These are phyloP conservation scores for Numenius phaeopus DNA, from an alignment of 2,797 vertebrate species.

Conservation along the genomic window DNA sequence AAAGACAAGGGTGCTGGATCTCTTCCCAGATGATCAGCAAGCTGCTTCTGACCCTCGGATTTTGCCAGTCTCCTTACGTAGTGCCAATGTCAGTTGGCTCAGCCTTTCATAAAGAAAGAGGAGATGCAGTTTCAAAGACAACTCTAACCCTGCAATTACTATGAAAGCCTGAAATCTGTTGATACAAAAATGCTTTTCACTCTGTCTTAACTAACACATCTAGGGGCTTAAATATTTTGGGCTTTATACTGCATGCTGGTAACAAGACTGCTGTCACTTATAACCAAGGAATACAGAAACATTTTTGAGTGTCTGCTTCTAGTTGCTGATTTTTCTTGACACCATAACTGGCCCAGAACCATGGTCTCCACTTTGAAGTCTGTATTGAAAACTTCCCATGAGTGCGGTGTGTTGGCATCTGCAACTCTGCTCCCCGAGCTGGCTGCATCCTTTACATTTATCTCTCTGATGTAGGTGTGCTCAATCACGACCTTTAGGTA, in stretches of 20 bases:
- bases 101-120: neutral
- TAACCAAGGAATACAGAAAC: neutral
- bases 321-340: neutral
- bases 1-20: neutral
- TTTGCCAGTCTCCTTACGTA: neutral
- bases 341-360: neutral
- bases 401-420: neutral
- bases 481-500: neutral
- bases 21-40: neutral
- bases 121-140: neutral
- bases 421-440: neutral
- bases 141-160: neutral
- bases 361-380: neutral
- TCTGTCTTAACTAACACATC: neutral
- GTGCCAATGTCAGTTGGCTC: neutral
- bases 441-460: accelerated
- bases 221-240: neutral
- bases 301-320: neutral
- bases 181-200: neutral
- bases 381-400: accelerated
- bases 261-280: neutral
- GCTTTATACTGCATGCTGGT: neutral
- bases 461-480: neutral
- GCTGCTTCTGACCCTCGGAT: neutral
- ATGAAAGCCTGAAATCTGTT: neutral